Percentiles rank a stretch among this genome's conserved stretches.
Evolutionary conservation across 2,888 invertebrate genomes (phyloP).

Genomic region (Caenorhabditis sp.): DNA sequence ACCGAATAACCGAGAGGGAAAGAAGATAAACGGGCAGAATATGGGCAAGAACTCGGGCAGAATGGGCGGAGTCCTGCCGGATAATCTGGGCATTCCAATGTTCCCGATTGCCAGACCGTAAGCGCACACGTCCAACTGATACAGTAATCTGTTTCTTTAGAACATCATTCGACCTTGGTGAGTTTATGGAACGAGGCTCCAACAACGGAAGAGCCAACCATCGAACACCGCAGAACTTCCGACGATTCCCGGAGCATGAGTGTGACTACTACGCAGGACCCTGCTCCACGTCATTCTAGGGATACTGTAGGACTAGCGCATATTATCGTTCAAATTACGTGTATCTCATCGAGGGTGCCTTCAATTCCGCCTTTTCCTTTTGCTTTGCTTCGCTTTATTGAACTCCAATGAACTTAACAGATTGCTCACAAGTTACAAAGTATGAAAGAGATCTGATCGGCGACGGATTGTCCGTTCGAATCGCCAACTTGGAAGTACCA

Average conservation of each 20-base stretch:
- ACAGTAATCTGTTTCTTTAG: constrained; percentile 3
- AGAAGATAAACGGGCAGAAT: constrained; percentile 4
- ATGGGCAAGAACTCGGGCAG: constrained; percentile 12
- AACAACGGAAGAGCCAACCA: constrained; percentile 33
- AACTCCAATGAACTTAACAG: constrained; percentile 2
- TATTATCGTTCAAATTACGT: constrained; percentile 12
- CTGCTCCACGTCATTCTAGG: constrained; percentile 51
- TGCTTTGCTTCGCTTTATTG: no score
- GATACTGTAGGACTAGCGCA: neutral
- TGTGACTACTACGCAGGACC: constrained; percentile 58
- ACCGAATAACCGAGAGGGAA: constrained; percentile 7
- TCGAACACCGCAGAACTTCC: constrained; percentile 33
- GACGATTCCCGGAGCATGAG: constrained; percentile 41
- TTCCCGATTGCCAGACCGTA: constrained; percentile 58
- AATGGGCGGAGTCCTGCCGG: constrained; percentile 12
- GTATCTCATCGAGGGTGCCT: constrained; percentile 41
- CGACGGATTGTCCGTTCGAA: constrained; percentile 10
- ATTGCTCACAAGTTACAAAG: constrained; percentile 21
- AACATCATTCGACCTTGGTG: constrained; percentile 29
- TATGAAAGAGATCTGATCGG: constrained; percentile 27
- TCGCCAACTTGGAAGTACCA: constrained; percentile 16
- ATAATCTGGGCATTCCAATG: constrained; percentile 30
- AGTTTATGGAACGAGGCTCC: constrained; percentile 26
- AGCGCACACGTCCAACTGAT: neutral
- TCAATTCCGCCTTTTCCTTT: constrained; percentile 33